phyloP scores from a whole-genome alignment of 2,888 invertebrate species.

The Aspidiotus rigidus region DNA sequence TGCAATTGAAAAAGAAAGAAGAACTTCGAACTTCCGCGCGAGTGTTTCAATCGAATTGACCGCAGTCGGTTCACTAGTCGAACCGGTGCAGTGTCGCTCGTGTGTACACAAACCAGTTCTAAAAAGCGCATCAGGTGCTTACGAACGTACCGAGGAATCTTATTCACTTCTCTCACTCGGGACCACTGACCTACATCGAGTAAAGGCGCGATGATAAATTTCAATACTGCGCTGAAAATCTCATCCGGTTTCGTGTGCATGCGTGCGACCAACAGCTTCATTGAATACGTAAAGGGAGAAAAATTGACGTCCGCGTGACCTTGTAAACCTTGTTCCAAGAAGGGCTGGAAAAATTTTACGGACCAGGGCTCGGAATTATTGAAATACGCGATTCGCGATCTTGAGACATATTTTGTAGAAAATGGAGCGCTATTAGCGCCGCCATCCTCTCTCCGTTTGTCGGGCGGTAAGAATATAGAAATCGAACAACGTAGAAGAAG shows the following conservation, averaged over 20 bases:
- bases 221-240: background rate
- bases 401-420: background rate
- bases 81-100: no score
- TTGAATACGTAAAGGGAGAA: no score
- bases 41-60: no score
- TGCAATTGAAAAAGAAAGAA: no score
- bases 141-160: background rate
- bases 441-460: background rate
- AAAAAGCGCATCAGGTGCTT: background rate
- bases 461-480: background rate
- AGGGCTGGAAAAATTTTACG: no score
- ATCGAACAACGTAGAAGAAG: background rate
- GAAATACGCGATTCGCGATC: no score
- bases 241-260: background rate
- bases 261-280: no score
- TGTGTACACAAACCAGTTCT: background rate
- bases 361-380: no score
- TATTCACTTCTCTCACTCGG: background rate
- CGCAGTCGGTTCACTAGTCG: no score
- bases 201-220: background rate
- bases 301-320: no score
- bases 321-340: no score
- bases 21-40: no score
- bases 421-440: background rate
- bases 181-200: conserved; percentile 3